These are phyloP conservation scores for Philotrypesis tridentata DNA, from an alignment of 1,140 invertebrate genomes.

Conservation along the genomic window DNA sequence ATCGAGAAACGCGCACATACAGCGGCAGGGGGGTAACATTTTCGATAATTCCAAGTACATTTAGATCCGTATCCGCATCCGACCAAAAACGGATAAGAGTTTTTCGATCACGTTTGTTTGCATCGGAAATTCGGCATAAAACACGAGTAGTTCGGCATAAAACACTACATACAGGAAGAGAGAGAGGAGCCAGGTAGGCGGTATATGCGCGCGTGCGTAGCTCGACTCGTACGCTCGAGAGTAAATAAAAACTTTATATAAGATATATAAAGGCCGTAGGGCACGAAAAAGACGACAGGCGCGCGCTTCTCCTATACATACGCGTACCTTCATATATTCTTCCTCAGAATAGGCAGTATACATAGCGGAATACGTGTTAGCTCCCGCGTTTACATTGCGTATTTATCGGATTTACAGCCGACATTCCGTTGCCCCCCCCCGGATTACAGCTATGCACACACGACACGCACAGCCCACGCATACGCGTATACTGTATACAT, in stretches of 20 bases:
- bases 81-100: slow-evolving; percentile 2
- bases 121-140: background rate
- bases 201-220: background rate
- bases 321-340: background rate
- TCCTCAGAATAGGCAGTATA: background rate
- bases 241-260: slow-evolving; percentile 1
- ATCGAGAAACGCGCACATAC: too few species aligned
- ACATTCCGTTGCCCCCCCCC: background rate
- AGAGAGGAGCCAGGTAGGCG: background rate
- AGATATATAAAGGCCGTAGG: background rate
- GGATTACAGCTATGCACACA: slow-evolving; percentile 1
- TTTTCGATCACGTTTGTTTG: slow-evolving; percentile 34
- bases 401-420: slow-evolving; percentile 32
- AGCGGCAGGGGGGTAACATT: too few species aligned
- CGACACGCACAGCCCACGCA: too few species aligned
- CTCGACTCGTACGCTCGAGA: background rate
- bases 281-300: background rate
- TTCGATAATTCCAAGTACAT: background rate
- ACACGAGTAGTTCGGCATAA: background rate
- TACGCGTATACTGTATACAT: too few species aligned
- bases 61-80: background rate
- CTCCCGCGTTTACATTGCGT: slow-evolving; percentile 14
- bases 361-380: background rate
- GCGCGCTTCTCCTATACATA: background rate
- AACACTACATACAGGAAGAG: background rate